phyloP scores from a whole-genome alignment of 1,140 invertebrate species.

The Temnothorax nylanderi region DNA sequence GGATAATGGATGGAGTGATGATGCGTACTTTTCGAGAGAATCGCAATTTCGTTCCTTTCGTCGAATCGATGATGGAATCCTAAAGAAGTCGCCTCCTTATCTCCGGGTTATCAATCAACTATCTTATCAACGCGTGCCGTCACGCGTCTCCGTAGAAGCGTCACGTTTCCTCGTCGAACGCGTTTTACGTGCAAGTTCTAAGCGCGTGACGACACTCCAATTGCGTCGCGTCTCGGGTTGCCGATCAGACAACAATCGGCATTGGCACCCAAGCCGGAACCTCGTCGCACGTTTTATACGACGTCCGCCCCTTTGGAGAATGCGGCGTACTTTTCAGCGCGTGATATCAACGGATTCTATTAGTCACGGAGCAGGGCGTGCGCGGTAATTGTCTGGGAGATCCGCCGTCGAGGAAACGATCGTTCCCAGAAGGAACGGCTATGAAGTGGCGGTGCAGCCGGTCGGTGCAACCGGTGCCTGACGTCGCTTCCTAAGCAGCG shows the following conservation, averaged over 20 bases:
- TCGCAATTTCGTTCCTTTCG: neutral
- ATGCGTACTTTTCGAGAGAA: neutral
- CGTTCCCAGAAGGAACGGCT: constrained; percentile 34
- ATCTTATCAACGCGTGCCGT: constrained; percentile 19
- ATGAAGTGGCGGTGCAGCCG: constrained; percentile 19
- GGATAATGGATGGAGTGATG: neutral
- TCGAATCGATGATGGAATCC: neutral
- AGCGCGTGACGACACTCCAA: constrained; percentile 40
- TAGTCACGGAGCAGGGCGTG: constrained; percentile 61
- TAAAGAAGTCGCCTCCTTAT: neutral
- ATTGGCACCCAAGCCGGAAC: constrained; percentile 13
- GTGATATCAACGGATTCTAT: constrained; percentile 69
- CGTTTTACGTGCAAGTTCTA: constrained; percentile 18
- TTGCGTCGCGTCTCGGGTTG: constrained; percentile 3
- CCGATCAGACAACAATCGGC: constrained; percentile 6
- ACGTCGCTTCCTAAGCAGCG: constrained; percentile 39
- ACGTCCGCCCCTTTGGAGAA: neutral
- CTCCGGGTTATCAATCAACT: neutral
- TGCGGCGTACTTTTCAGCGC: constrained; percentile 54
- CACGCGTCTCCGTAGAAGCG: neutral
- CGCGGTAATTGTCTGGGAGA: constrained; percentile 63
- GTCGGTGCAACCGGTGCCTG: neutral
- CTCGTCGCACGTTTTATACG: constrained; percentile 55
- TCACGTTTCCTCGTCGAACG: constrained; percentile 36
- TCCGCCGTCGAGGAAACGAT: constrained; percentile 53